Evolutionary conservation across 2,113 vertebrate genomes (phyloP).

Genomic region (Peucedramus taeniatus): DNA sequence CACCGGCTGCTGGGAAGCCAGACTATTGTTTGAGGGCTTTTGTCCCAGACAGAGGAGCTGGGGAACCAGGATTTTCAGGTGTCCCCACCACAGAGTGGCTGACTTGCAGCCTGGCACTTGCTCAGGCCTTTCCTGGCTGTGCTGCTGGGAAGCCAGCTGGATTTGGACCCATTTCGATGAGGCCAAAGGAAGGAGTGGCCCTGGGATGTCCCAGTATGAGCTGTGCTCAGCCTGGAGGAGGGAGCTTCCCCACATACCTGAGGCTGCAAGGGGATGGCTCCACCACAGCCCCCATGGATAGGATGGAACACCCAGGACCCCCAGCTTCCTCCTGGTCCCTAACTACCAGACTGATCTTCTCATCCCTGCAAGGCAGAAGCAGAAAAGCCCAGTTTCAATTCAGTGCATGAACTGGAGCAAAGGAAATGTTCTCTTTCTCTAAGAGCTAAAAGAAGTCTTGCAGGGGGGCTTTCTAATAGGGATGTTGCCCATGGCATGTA

Average conservation of each 20-base stretch:
- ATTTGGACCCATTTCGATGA: neutral
- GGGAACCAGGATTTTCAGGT: neutral
- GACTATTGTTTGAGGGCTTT: constrained; percentile 14
- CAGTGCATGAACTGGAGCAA: neutral
- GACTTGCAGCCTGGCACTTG: neutral
- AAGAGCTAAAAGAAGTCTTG: neutral
- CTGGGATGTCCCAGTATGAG: neutral
- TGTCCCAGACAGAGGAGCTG: neutral
- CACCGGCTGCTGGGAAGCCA: neutral
- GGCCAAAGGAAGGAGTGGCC: neutral
- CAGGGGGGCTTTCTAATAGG: neutral
- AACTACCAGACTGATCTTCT: neutral
- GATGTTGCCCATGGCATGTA: neutral
- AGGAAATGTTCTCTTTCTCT: neutral
- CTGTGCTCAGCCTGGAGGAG: fast-evolving
- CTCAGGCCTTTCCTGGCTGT: neutral
- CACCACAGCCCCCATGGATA: neutral
- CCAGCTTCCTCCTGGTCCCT: neutral
- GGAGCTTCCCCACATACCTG: fast-evolving
- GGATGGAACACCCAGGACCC: neutral
- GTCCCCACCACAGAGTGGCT: neutral
- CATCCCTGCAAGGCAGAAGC: neutral
- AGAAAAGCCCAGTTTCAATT: neutral
- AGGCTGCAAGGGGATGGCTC: fast-evolving
- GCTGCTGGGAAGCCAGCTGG: neutral